phyloP scores from a whole-genome alignment of 1,140 invertebrate genomes.

The Cyrtorhinus lividipennis region DNA sequence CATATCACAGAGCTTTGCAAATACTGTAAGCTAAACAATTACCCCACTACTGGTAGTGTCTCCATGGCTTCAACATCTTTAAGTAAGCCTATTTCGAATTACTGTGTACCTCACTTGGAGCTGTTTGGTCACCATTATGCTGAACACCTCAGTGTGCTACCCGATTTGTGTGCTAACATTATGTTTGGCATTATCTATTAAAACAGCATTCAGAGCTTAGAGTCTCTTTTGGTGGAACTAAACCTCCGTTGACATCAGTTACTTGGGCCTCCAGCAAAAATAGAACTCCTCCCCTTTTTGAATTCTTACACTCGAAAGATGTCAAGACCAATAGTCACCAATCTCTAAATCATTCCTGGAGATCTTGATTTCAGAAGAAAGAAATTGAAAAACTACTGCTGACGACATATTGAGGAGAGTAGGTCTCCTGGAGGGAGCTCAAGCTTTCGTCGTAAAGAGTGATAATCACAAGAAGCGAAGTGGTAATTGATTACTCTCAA shows the following conservation, averaged over 20 bases:
- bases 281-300: conserved; percentile 3
- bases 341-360: background rate
- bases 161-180: conserved; percentile 12
- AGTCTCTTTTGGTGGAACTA: too few relatives aligned
- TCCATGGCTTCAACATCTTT: too few relatives aligned
- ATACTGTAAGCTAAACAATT: background rate
- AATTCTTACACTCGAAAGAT: background rate
- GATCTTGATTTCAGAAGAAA: background rate
- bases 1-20: background rate
- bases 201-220: too few relatives aligned
- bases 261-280: background rate
- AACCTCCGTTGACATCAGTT: conserved; percentile 10
- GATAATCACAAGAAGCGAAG: conserved; percentile 8
- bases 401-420: background rate
- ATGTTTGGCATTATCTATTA: background rate
- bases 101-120: conserved; percentile 8
- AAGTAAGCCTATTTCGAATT: too few relatives aligned
- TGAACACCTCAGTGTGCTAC: conserved; percentile 5
- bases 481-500: conserved; percentile 4
- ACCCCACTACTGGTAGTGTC: too few relatives aligned
- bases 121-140: conserved; percentile 5
- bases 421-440: background rate
- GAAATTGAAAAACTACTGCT: background rate
- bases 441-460: too few relatives aligned
- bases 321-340: background rate